Percentiles rank a stretch among this genome's conserved stretches.
These are phyloP conservation scores for Hydrolagus affinis DNA, from an alignment of 2,113 vertebrate genomes.

Conservation along the genomic window DNA sequence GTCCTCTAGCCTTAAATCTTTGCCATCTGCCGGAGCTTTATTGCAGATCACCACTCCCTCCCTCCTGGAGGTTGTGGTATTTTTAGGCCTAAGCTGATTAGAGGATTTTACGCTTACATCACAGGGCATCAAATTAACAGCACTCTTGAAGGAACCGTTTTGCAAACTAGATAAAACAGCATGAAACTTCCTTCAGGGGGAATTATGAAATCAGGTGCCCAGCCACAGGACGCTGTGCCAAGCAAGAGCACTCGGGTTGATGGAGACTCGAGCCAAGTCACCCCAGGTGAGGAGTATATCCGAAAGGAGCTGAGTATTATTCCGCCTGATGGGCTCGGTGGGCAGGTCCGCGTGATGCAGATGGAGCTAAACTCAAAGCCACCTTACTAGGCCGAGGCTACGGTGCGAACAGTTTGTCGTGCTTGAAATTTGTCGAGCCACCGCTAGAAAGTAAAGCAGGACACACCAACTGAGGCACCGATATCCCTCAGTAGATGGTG, in stretches of 20 bases:
- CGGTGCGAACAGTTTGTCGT: too few relatives aligned
- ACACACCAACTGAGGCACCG: conserved; percentile 30
- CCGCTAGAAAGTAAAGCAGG: neutral
- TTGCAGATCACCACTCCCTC: conserved; percentile 16
- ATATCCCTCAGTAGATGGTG: conserved; percentile 50
- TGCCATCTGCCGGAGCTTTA: conserved; percentile 21
- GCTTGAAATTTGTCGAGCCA: neutral
- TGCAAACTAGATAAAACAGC: neutral
- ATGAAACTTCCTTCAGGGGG: neutral
- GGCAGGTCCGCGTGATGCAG: neutral
- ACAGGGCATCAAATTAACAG: conserved; percentile 36
- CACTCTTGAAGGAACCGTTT: conserved; percentile 10
- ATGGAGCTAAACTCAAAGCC: neutral
- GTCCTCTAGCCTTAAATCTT: conserved; percentile 30
- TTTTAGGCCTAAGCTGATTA: conserved; percentile 67
- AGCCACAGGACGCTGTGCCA: too few relatives aligned
- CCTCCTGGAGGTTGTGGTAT: conserved; percentile 40
- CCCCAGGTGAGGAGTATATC: too few relatives aligned
- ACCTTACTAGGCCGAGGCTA: too few relatives aligned
- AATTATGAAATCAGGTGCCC: neutral
- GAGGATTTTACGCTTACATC: conserved; percentile 59
- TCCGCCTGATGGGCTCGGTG: neutral
- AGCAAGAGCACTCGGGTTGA: too few relatives aligned
- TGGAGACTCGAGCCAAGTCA: too few relatives aligned
- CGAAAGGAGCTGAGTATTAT: neutral